Conservation (phyloP, 2,113 vertebrate species). For the Holacanthus passer region DNA sequence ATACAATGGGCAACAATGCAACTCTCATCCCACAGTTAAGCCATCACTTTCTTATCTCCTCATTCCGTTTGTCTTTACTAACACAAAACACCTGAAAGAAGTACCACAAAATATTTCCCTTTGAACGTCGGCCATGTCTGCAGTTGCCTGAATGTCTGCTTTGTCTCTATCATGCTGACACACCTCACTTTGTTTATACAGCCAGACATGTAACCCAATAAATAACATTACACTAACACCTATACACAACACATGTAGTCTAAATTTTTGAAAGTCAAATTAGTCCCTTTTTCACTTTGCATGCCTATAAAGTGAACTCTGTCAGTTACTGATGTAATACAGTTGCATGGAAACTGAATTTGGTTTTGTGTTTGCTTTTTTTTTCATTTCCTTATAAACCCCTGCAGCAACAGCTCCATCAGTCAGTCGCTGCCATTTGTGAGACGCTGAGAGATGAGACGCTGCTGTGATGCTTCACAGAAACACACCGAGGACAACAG, state of each 20-base stretch:
- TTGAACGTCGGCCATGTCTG: too few relatives aligned
- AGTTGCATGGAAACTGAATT: not conserved
- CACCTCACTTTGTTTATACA: not conserved
- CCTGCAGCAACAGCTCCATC: not conserved
- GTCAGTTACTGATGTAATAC: too few relatives aligned
- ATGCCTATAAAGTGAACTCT: not conserved
- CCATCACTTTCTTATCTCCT: not conserved
- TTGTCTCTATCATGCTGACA: not conserved
- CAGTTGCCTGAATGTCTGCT: not conserved
- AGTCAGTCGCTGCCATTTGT: rapidly evolving
- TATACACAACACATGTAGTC: too few relatives aligned
- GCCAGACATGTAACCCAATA: too few relatives aligned
- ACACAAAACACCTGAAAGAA: not conserved
- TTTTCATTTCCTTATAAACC: not conserved
- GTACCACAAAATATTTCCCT: not conserved
- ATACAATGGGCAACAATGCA: not conserved
- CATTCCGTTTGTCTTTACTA: not conserved
- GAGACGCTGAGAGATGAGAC: not conserved
- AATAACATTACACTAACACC: not conserved
- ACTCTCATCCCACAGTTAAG: not conserved
- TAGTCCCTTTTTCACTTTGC: conserved; percentile 20
- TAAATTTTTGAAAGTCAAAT: conserved; percentile 67
- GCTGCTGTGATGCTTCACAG: conserved; percentile 10
- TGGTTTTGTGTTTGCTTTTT: rapidly evolving
- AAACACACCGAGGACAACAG: not conserved